Percentiles rank a stretch among this genome's conserved stretches.
Conservation (phyloP, 2,888 invertebrate genomes). For the Esperia sulphurella region DNA sequence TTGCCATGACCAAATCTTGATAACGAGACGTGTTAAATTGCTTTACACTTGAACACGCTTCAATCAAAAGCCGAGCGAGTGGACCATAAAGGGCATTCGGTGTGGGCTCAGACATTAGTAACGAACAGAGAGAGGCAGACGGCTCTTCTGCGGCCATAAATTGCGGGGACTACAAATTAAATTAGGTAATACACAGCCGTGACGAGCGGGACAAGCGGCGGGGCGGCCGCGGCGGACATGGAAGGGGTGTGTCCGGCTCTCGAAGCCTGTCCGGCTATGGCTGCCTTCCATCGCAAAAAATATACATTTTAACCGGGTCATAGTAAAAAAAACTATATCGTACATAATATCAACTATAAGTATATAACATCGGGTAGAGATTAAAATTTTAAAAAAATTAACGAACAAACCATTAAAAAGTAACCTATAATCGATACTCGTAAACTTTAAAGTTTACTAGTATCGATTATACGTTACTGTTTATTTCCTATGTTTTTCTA, state of each 20-base stretch:
- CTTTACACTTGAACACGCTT: slow-evolving; percentile 11
- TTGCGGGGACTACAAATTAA: slow-evolving; percentile 75
- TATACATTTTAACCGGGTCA: too few relatives aligned
- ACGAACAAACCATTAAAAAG: too few relatives aligned
- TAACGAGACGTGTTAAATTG: not conserved
- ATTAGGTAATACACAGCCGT: slow-evolving; percentile 75
- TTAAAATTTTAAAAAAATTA: too few relatives aligned
- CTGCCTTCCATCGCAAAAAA: slow-evolving; percentile 12
- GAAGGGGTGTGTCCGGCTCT: slow-evolving; percentile 67
- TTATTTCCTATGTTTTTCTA: too few relatives aligned
- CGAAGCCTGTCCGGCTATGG: slow-evolving; percentile 25
- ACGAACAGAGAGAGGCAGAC: slow-evolving; percentile 54
- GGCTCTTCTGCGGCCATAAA: slow-evolving; percentile 69
- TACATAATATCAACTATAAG: too few relatives aligned
- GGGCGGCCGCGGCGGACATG: slow-evolving; percentile 61
- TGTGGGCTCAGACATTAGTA: slow-evolving; percentile 39
- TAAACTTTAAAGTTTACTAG: too few relatives aligned
- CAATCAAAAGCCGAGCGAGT: slow-evolving; percentile 14
- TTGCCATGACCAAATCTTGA: not conserved
- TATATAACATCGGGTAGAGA: too few relatives aligned
- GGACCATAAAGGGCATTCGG: slow-evolving; percentile 27
- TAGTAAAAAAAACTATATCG: too few relatives aligned
- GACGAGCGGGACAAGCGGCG: slow-evolving; percentile 69
- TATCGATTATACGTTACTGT: too few relatives aligned
- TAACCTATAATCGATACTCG: too few relatives aligned